Percentiles rank a stretch among this genome's conserved stretches.
phyloP scores from a whole-genome alignment of 1,140 invertebrate genomes.

The Microplitis mediator region DNA sequence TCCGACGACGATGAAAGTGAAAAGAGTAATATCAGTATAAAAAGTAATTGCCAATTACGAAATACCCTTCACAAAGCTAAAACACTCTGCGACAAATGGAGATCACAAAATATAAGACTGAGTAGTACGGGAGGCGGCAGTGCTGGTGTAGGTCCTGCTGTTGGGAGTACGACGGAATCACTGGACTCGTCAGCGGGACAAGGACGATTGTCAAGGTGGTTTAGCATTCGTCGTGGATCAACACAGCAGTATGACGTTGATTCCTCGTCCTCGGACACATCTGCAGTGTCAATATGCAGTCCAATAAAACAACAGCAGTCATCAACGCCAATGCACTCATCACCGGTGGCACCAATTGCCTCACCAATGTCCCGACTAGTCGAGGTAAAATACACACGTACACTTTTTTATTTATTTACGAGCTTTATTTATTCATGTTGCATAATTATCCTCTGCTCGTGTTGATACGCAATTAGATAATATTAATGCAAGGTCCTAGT shows the following conservation, averaged over 20 bases:
- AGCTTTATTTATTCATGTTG: neutral
- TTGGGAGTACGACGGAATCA: constrained; percentile 41
- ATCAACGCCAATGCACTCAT: constrained; percentile 15
- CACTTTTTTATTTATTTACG: constrained; percentile 35
- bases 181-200: constrained; percentile 67
- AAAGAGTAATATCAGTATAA: constrained; percentile 65
- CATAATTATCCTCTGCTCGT: neutral
- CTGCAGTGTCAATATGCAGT: constrained; percentile 48
- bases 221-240: constrained; percentile 80
- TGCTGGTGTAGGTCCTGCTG: neutral
- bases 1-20: constrained; percentile 70
- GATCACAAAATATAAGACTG: constrained; percentile 60
- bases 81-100: constrained; percentile 74
- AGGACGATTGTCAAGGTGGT: constrained; percentile 79
- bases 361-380: constrained; percentile 27
- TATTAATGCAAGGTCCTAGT: neutral
- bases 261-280: constrained; percentile 52
- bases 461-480: neutral
- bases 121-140: constrained; percentile 33
- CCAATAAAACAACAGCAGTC: constrained; percentile 52
- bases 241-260: constrained; percentile 79
- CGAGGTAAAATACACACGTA: constrained; percentile 3
- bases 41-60: constrained; percentile 71
- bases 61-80: constrained; percentile 73
- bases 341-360: constrained; percentile 18